A percentile compares a stretch with the other conserved stretches of the same genome.
Conservation (phyloP, 1,140 invertebrate genomes). For the Drosophila dunni region DNA sequence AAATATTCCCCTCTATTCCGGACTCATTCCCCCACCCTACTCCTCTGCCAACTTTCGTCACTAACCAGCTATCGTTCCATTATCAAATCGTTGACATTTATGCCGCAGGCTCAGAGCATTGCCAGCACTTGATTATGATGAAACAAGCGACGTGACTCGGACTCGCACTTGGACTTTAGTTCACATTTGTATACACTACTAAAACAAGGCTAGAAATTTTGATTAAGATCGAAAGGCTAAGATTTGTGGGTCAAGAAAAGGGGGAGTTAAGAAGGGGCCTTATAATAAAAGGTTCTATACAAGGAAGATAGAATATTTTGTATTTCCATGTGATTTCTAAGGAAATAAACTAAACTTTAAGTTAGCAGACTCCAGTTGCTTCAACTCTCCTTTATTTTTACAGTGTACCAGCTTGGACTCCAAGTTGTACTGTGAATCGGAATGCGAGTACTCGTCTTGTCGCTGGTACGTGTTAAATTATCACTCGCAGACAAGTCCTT, state of each 20-base stretch:
- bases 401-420: neutral
- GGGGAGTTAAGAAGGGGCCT: no score
- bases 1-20: no score
- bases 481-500: conserved; percentile 39
- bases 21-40: neutral
- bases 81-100: conserved; percentile 83
- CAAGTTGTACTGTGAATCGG: neutral
- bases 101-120: conserved; percentile 64
- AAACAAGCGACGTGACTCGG: conserved; percentile 59
- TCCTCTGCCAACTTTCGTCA: neutral
- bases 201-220: no score
- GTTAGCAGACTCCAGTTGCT: no score
- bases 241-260: no score
- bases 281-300: no score
- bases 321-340: no score
- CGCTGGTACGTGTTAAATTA: conserved; percentile 72
- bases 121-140: conserved; percentile 77
- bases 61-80: conserved; percentile 46
- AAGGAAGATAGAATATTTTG: no score
- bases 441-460: conserved; percentile 11
- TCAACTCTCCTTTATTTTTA: no score
- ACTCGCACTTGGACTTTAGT: conserved; percentile 1
- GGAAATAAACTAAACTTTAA: no score
- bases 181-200: neutral
- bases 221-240: no score